phyloP scores from a whole-genome alignment of 2,888 invertebrate species.

The Dascillus cervinus region DNA sequence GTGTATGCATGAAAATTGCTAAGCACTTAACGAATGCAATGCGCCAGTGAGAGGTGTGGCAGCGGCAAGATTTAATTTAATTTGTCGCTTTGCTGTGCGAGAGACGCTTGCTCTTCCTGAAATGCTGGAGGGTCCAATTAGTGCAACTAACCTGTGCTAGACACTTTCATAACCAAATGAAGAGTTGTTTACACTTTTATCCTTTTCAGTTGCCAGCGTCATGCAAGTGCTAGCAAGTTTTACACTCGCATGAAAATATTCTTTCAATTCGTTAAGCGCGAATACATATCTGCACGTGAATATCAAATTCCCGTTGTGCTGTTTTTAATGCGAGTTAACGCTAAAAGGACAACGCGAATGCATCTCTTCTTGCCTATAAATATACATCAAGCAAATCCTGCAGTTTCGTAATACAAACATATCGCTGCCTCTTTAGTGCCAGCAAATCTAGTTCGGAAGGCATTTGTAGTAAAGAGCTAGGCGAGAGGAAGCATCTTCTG shows the following conservation, averaged over 20 bases:
- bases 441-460: constrained; percentile 42
- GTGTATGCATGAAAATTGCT: constrained; percentile 26
- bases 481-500: constrained; percentile 40
- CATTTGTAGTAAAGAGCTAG: constrained; percentile 39
- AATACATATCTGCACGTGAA: too few relatives aligned
- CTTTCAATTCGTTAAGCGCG: too few relatives aligned
- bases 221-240: too few relatives aligned
- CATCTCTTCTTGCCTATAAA: constrained; percentile 24
- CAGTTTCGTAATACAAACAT: constrained; percentile 38
- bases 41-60: constrained; percentile 27
- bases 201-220: too few relatives aligned
- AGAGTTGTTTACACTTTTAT: too few relatives aligned
- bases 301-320: too few relatives aligned
- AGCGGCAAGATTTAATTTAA: constrained; percentile 32
- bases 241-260: too few relatives aligned
- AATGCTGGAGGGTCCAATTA: constrained; percentile 28
- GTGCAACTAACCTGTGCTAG: constrained; percentile 25
- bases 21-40: constrained; percentile 22
- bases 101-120: constrained; percentile 13
- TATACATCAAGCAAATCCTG: constrained; percentile 32
- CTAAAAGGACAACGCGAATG: constrained; percentile 23
- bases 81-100: constrained; percentile 26
- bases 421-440: constrained; percentile 36
- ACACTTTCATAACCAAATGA: constrained; percentile 18
- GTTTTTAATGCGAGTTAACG: too few relatives aligned